phyloP scores from a whole-genome alignment of 2,113 vertebrate genomes.

The Lophius piscatorius region DNA sequence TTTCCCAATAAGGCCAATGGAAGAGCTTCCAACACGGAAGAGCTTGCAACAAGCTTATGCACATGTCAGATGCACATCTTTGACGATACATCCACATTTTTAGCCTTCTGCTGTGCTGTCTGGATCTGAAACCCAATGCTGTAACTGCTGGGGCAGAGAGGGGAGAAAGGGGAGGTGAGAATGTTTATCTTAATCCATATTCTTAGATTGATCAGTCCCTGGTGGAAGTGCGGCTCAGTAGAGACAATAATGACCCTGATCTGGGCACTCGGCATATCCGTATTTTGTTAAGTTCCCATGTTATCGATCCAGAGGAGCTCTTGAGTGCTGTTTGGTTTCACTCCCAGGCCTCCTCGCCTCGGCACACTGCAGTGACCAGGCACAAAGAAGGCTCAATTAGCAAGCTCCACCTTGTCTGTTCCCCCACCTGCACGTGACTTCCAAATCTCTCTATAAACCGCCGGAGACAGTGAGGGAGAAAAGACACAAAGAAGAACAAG shows the following conservation, averaged over 20 bases:
- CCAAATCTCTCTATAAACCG: slow-evolving; percentile 70
- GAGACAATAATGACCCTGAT: slow-evolving; percentile 80
- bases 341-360: slow-evolving; percentile 68
- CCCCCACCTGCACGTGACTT: slow-evolving; percentile 58
- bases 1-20: not conserved
- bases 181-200: slow-evolving; percentile 80
- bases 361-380: slow-evolving; percentile 74
- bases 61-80: slow-evolving; percentile 1
- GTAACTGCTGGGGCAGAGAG: slow-evolving; percentile 28
- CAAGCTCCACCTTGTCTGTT: slow-evolving; percentile 60
- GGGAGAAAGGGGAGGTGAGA: slow-evolving; percentile 42
- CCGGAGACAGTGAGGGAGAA: slow-evolving; percentile 23
- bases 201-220: slow-evolving; percentile 77
- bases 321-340: slow-evolving; percentile 78
- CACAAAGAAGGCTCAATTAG: slow-evolving; percentile 84
- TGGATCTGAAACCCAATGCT: slow-evolving; percentile 6
- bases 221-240: slow-evolving; percentile 71
- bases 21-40: not conserved
- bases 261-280: slow-evolving; percentile 75
- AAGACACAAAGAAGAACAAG: slow-evolving; percentile 11
- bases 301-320: slow-evolving; percentile 78
- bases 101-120: slow-evolving; percentile 2
- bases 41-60: not conserved
- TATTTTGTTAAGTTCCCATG: slow-evolving; percentile 80
- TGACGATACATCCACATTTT: not conserved